Conservation (phyloP, 2,113 vertebrate species). For the Pomatorhinus ruficollis region DNA sequence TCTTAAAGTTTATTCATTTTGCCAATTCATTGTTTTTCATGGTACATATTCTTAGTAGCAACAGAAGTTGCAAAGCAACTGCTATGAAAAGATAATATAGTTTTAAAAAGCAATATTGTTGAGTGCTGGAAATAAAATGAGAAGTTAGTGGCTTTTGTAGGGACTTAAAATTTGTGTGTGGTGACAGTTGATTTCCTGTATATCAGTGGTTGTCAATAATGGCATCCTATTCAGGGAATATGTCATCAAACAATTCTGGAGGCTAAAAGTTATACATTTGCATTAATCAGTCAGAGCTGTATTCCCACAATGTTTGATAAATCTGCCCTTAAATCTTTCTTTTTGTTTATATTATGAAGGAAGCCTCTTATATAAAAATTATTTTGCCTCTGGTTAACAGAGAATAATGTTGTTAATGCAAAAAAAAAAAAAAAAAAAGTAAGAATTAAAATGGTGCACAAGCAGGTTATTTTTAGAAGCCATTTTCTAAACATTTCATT, state of each 20-base stretch:
- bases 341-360: not conserved
- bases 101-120: not conserved
- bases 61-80: not conserved
- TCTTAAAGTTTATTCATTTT: not conserved
- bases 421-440: not conserved
- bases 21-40: not conserved
- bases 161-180: not conserved
- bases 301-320: not conserved
- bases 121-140: not conserved
- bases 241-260: not conserved
- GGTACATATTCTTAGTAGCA: not conserved
- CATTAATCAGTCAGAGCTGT: not conserved
- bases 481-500: slow-evolving; percentile 41
- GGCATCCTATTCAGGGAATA: not conserved
- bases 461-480: slow-evolving; percentile 52
- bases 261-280: not conserved
- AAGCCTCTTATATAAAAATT: not conserved
- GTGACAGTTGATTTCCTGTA: not conserved
- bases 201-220: not conserved
- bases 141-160: not conserved
- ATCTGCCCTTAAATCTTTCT: not conserved
- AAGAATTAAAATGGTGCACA: slow-evolving; percentile 9
- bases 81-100: not conserved
- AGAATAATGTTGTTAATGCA: slow-evolving; percentile 11
- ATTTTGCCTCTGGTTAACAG: not conserved